A percentile compares a stretch with the other conserved stretches of the same genome.
These are phyloP conservation scores for Spondyliosoma cantharus DNA, from an alignment of 2,797 vertebrate genomes.

Conservation along the genomic window DNA sequence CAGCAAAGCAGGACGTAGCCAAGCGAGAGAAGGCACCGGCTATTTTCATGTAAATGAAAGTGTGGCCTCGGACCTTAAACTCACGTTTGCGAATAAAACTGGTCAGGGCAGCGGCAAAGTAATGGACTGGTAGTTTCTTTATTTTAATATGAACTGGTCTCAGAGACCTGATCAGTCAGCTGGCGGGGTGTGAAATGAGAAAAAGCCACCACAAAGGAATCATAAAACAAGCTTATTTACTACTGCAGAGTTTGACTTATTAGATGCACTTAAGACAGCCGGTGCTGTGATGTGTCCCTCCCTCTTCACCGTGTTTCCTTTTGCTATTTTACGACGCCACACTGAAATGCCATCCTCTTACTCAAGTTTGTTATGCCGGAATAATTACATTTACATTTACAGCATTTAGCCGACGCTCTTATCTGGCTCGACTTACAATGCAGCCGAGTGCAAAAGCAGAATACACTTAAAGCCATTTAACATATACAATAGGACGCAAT, in stretches of 20 bases:
- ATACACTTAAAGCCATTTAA: slow-evolving; percentile 47
- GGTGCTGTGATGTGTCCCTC: not conserved
- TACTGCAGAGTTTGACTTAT: not conserved
- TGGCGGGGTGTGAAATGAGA: slow-evolving; percentile 72
- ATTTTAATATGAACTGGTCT: slow-evolving; percentile 49
- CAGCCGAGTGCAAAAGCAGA: slow-evolving; percentile 39
- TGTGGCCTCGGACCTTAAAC: slow-evolving; percentile 1
- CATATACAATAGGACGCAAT: slow-evolving; percentile 27
- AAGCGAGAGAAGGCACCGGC: slow-evolving; percentile 14
- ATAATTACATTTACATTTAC: slow-evolving; percentile 63
- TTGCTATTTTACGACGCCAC: slow-evolving; percentile 29
- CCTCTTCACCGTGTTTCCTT: slow-evolving; percentile 35
- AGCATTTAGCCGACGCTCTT: slow-evolving; percentile 53
- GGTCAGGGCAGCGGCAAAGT: slow-evolving; percentile 1
- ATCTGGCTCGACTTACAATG: slow-evolving; percentile 39
- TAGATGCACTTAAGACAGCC: slow-evolving; percentile 1
- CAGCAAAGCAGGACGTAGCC: slow-evolving; percentile 28
- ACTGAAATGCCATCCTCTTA: slow-evolving; percentile 37
- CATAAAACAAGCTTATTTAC: slow-evolving; percentile 39
- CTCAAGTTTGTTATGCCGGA: slow-evolving; percentile 32
- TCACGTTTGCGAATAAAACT: slow-evolving; percentile 38
- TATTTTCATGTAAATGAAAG: slow-evolving; percentile 45
- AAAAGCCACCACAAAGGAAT: slow-evolving; percentile 56
- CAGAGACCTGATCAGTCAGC: slow-evolving; percentile 31
- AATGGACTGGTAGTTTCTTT: slow-evolving; percentile 22